Conservation (phyloP, 2,113 vertebrate species). For the Carettochelys insculpta region DNA sequence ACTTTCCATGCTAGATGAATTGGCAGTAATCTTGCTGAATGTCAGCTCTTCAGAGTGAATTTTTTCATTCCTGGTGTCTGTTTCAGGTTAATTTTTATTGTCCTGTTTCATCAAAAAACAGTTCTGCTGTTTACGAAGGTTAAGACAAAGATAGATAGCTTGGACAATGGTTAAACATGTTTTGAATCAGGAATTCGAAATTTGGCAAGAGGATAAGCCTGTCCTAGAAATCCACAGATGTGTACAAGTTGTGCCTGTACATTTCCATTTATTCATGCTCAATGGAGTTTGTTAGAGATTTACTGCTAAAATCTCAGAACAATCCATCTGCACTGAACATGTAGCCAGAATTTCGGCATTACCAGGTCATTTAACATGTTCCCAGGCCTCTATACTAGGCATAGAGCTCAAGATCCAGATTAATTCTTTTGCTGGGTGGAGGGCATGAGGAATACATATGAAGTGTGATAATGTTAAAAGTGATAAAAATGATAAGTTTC, state of each 20-base stretch:
- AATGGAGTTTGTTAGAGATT: background rate
- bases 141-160: background rate
- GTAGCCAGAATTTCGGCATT: background rate
- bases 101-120: background rate
- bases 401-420: background rate
- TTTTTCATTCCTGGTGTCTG: fast-evolving
- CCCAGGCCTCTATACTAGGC: background rate
- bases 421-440: too few relatives aligned
- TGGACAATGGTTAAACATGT: background rate
- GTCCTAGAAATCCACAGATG: background rate
- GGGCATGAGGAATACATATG: background rate
- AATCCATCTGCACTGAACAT: background rate
- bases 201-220: background rate
- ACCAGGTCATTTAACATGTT: background rate
- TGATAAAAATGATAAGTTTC: background rate
- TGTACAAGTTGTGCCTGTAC: background rate
- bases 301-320: background rate
- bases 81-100: background rate
- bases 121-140: background rate
- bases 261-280: fast-evolving
- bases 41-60: background rate
- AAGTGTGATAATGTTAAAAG: background rate
- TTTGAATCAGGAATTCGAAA: background rate
- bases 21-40: background rate
- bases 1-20: fast-evolving